These are phyloP conservation scores for Hemicentrotus pulcherrimus DNA, from an alignment of 35 echinoderm and acorn worm genomes.

Conservation along the genomic window DNA sequence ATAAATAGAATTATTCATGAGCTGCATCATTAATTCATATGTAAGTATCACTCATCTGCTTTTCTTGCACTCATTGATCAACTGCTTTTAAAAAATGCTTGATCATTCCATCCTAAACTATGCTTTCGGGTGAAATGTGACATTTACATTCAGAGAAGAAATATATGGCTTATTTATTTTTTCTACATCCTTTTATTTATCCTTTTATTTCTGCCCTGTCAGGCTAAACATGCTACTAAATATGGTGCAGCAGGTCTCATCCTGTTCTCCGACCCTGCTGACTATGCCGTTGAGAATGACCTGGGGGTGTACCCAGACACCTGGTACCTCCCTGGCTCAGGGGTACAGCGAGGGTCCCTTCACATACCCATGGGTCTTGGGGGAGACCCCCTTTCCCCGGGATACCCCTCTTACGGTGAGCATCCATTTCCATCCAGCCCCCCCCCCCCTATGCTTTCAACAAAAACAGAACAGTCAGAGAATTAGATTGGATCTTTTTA, in stretches of 20 bases:
- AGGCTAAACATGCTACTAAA: constrained; percentile 79
- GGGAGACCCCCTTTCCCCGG: constrained; percentile 87
- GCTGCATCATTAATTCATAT: too few species aligned
- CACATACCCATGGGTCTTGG: constrained; percentile 52
- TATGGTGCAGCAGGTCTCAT: constrained; percentile 89
- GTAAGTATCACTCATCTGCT: too few species aligned
- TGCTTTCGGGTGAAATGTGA: too few species aligned
- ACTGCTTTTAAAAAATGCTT: too few species aligned
- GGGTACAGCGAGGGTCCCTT: constrained; percentile 85
- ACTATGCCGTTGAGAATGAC: constrained; percentile 76
- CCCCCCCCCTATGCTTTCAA: neutral
- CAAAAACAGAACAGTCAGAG: neutral
- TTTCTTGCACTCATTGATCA: too few species aligned
- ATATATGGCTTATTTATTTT: too few species aligned
- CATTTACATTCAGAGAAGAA: too few species aligned
- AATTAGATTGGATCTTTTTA: neutral
- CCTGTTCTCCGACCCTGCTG: constrained; percentile 92
- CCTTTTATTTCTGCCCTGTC: neutral
- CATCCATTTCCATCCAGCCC: neutral
- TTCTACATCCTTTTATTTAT: neutral
- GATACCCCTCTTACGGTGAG: constrained; percentile 77
- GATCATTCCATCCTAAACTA: too few species aligned
- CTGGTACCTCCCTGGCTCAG: constrained; percentile 90
- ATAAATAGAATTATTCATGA: too few species aligned
- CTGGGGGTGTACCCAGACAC: constrained; percentile 78